Evolutionary conservation across 1,140 invertebrate genomes (phyloP).

Genomic region (Diploscapter pachys): DNA sequence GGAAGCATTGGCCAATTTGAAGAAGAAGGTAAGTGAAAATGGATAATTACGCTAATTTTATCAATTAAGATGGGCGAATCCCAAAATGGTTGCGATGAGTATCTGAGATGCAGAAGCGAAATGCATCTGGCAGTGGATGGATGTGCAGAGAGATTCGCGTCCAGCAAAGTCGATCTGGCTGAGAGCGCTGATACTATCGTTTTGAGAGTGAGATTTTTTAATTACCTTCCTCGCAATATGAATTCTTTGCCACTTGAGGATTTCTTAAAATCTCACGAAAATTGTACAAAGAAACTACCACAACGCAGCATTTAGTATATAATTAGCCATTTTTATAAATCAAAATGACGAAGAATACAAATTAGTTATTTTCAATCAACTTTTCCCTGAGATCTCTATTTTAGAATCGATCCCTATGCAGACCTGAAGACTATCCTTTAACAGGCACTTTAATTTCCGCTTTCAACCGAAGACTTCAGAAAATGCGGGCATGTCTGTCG

Average conservation of each 20-base stretch:
- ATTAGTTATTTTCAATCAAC: no score
- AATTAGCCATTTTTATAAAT: constrained; percentile 21
- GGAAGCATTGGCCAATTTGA: no score
- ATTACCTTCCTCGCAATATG: background rate
- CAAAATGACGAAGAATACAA: constrained; percentile 19
- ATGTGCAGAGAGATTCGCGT: constrained; percentile 34
- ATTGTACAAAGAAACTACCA: background rate
- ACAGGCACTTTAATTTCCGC: no score
- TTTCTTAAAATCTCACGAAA: constrained; percentile 6
- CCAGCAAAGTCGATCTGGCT: constrained; percentile 21
- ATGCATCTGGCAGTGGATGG: constrained; percentile 36
- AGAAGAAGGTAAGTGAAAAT: no score
- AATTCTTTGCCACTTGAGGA: background rate
- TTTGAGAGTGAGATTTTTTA: constrained; percentile 1
- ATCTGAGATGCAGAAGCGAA: constrained; percentile 31
- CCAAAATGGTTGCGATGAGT: constrained; percentile 14
- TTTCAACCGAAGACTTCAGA: background rate
- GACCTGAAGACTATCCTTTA: no score
- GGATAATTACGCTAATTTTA: no score
- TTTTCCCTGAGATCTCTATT: no score
- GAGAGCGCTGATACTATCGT: constrained; percentile 30
- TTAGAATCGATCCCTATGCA: no score
- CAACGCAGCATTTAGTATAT: constrained; percentile 23
- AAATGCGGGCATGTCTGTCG: constrained; percentile 24
- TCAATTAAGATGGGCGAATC: no score